Percentiles rank a stretch among this genome's conserved stretches.
These are phyloP conservation scores for Himalopsyche tibetana DNA, from an alignment of 2,888 invertebrate species.

Conservation along the genomic window DNA sequence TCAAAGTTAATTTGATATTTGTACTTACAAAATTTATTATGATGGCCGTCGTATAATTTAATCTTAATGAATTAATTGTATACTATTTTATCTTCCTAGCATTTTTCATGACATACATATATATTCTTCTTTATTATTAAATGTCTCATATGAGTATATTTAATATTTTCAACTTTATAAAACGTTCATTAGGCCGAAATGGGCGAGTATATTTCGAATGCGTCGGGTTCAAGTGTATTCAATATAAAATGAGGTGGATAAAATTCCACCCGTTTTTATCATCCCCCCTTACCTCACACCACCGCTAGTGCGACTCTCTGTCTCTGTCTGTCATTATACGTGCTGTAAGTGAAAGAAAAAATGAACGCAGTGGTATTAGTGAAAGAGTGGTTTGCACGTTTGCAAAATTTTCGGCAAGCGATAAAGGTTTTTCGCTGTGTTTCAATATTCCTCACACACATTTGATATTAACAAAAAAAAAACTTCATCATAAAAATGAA, in stretches of 20 bases:
- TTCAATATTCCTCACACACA: too few relatives aligned
- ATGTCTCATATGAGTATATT: neutral
- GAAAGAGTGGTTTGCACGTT: conserved; percentile 44
- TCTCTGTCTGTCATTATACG: conserved; percentile 59
- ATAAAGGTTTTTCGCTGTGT: conserved; percentile 24
- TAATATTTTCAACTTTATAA: neutral
- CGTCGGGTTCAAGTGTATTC: neutral
- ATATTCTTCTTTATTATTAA: neutral
- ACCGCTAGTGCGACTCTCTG: conserved; percentile 30
- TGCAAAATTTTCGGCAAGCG: neutral
- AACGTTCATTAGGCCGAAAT: conserved; percentile 25
- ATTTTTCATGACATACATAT: too few relatives aligned
- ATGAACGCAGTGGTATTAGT: conserved; percentile 59
- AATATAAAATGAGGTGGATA: conserved; percentile 41
- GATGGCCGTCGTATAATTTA: too few relatives aligned
- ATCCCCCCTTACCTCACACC: conserved; percentile 38
- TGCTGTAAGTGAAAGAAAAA: conserved; percentile 59
- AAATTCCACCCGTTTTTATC: conserved; percentile 48
- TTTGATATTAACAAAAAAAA: too few relatives aligned
- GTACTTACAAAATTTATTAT: too few relatives aligned
- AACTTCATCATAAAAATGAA: too few relatives aligned
- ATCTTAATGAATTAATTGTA: too few relatives aligned
- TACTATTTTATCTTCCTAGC: too few relatives aligned
- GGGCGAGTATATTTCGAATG: neutral
- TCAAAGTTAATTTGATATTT: too few relatives aligned